phyloP scores from a whole-genome alignment of 2,113 vertebrate species.

The Anoura caudifer region DNA sequence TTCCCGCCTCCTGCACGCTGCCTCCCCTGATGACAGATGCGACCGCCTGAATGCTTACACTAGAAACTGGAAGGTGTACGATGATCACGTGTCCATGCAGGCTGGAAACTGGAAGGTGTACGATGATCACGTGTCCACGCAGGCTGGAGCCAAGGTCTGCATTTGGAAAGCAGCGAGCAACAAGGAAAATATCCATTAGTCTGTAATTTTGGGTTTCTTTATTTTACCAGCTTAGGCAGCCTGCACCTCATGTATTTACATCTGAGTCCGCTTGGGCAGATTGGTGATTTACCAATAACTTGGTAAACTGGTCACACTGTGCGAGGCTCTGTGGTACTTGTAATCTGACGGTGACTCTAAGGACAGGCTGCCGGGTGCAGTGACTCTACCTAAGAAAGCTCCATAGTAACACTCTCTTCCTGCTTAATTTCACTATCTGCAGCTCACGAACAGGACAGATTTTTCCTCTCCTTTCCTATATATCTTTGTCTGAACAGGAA shows the following conservation, averaged over 20 bases:
- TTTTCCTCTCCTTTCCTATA: background rate
- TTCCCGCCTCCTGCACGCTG: background rate
- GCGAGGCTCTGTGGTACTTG: background rate
- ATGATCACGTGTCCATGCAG: background rate
- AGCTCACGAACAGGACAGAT: background rate
- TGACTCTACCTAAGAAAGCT: background rate
- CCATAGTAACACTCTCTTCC: background rate
- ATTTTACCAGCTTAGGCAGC: background rate
- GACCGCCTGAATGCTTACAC: background rate
- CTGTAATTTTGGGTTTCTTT: background rate
- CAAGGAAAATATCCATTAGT: background rate
- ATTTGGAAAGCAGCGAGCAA: slow-evolving; percentile 44
- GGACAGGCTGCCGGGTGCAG: background rate
- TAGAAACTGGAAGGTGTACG: slow-evolving; percentile 25
- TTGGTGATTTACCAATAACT: background rate
- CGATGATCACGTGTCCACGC: background rate
- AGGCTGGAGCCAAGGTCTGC: slow-evolving; percentile 26
- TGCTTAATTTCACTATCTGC: background rate
- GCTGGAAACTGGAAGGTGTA: slow-evolving; percentile 8
- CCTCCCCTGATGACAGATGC: background rate
- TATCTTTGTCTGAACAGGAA: background rate
- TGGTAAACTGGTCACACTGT: background rate
- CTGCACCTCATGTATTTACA: background rate
- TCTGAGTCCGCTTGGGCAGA: background rate
- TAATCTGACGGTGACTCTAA: background rate